Evolutionary conservation across 2,888 invertebrate genomes (phyloP), one percentile per base, ranked within the genome.

Genomic region (Cephus pulcher): DNA sequence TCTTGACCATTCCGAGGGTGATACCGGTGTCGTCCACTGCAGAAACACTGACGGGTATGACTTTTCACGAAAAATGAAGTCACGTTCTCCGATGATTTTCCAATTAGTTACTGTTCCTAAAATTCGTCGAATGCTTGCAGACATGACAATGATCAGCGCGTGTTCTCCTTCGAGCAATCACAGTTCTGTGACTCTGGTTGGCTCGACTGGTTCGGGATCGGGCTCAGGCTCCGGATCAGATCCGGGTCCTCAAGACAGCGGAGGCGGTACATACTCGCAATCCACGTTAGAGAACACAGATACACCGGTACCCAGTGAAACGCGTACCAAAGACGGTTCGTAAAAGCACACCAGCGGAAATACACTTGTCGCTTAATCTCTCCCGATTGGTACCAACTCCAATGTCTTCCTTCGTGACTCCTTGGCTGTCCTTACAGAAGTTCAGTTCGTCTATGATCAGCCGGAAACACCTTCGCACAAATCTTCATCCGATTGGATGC

Each of bases 101-200:
- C 23, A 56, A 56, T 9, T 15, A 9, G 23, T 23, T 1, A 74
- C 37, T 23, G 73, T 74, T 11, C 33, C 37, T 73, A 33, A 56
- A 56, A 2, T 56, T 56, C 56, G 9, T 23, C 23, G 56, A 56
- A 56, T 80, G 76, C 81, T 83, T 80, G 32, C 79, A 93, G 93
- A 92, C 83, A 88, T 90, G 69, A 93, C 92, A 12, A 91, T 92
- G 34, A 82, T 93, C 34, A 94, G 94, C 86, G 93, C 93, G 0
- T 95, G 95, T 34, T 95, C 94, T 3, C 96, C 96, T 0, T 96
- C 96, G 0, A 95, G 96, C 73, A 96, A 95, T 78, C 91, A 95
- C 30, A 96, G 96, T 86, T 95, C 95, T 12, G 94, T 95, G 0
- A 96, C 96, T 1, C 88, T 96, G 74, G 94, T 96, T 0, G 95